phyloP scores from a whole-genome alignment of 2,113 vertebrate species.

The Pheucticus melanocephalus region DNA sequence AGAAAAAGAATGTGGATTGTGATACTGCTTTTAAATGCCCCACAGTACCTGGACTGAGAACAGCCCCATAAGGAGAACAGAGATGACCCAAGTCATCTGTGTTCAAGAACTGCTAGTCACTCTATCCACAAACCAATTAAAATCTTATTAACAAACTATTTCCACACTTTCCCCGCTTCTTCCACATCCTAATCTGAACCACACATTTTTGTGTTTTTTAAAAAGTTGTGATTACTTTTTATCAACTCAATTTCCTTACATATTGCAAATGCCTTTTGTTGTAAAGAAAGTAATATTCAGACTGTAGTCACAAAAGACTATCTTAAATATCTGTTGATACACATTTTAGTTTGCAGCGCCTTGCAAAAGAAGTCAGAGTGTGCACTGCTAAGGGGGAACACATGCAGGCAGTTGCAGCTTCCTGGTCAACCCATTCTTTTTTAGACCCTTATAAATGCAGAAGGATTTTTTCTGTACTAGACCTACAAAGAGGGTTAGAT shows the following conservation, averaged over 20 bases:
- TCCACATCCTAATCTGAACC: neutral
- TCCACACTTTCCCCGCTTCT: fast-evolving
- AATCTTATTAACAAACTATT: neutral
- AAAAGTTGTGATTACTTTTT: neutral
- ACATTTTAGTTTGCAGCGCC: neutral
- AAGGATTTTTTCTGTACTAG: neutral
- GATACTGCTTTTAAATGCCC: fast-evolving
- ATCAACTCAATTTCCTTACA: neutral
- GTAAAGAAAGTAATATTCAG: neutral
- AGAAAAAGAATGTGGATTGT: neutral
- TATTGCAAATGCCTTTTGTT: neutral
- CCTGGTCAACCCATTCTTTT: neutral
- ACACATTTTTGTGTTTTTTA: neutral
- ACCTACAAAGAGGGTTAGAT: neutral
- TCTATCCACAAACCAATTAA: neutral
- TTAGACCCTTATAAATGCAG: neutral
- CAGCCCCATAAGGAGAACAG: neutral
- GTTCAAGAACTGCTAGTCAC: neutral
- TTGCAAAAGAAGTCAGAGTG: neutral
- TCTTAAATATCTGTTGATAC: neutral
- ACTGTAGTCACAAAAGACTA: neutral
- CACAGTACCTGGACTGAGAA: neutral
- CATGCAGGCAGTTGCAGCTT: neutral
- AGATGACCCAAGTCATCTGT: neutral
- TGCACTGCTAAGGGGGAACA: neutral